These are phyloP conservation scores for Eidolon helvum DNA, from an alignment of 2,113 vertebrate genomes.

Conservation along the genomic window DNA sequence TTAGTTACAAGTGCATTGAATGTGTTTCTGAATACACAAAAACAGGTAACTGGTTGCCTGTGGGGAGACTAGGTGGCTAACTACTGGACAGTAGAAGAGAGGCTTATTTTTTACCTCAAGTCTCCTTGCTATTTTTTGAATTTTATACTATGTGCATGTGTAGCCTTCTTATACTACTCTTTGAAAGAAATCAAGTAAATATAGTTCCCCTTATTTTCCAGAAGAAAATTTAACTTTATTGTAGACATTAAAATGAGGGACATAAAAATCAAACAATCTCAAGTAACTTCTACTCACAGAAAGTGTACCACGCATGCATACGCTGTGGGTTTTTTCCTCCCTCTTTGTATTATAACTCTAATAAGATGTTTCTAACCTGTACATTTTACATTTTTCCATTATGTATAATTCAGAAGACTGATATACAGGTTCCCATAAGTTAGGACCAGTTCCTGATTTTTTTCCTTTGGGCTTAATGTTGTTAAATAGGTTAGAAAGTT, in stretches of 20 bases:
- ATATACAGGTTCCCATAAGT: background rate
- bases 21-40: background rate
- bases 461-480: background rate
- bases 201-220: background rate
- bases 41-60: background rate
- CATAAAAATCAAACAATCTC: conserved; percentile 1
- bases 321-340: background rate
- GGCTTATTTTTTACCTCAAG: background rate
- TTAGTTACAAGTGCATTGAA: background rate
- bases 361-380: background rate
- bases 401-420: background rate
- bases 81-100: background rate
- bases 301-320: background rate
- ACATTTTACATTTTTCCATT: background rate
- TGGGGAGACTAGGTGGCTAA: background rate
- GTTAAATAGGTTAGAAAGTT: background rate
- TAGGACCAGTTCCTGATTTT: background rate
- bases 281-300: conserved; percentile 8
- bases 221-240: background rate
- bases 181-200: background rate
- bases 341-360: background rate
- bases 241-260: background rate
- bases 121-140: background rate
- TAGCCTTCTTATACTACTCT: background rate
- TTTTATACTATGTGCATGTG: background rate